phyloP scores from a whole-genome alignment of 2,888 invertebrate species.

The Falcaria lacertinaria region DNA sequence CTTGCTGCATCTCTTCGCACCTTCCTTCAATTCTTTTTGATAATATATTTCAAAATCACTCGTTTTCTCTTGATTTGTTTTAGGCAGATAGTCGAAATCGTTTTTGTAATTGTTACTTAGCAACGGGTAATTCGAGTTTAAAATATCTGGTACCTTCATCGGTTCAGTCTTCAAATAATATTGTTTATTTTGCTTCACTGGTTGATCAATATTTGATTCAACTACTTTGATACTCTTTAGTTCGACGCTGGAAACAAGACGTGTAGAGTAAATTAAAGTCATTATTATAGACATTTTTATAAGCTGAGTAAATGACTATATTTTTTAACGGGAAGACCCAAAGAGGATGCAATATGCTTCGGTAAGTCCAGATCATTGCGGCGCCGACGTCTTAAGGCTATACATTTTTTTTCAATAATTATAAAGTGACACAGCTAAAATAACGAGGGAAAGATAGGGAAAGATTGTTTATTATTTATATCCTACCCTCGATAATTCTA shows the following conservation, averaged over 20 bases:
- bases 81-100: slow-evolving; percentile 15
- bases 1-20: slow-evolving; percentile 40
- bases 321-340: too few relatives aligned
- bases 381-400: too few relatives aligned
- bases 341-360: too few relatives aligned
- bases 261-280: too few relatives aligned
- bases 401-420: too few relatives aligned
- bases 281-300: too few relatives aligned
- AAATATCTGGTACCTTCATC: slow-evolving; percentile 10
- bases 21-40: slow-evolving; percentile 42
- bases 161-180: slow-evolving; percentile 13
- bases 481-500: too few relatives aligned
- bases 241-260: slow-evolving; percentile 51
- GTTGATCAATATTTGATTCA: slow-evolving; percentile 16
- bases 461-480: too few relatives aligned
- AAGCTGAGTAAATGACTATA: too few relatives aligned
- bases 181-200: slow-evolving; percentile 9
- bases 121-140: slow-evolving; percentile 7
- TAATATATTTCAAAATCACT: slow-evolving; percentile 53
- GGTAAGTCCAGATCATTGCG: too few relatives aligned
- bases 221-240: slow-evolving; percentile 52
- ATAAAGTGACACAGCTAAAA: too few relatives aligned
- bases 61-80: slow-evolving; percentile 16
- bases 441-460: too few relatives aligned
- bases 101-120: slow-evolving; percentile 12